These are phyloP conservation scores for Carlito syrichta DNA, from an alignment of 2,113 vertebrate genomes.

Conservation along the genomic window DNA sequence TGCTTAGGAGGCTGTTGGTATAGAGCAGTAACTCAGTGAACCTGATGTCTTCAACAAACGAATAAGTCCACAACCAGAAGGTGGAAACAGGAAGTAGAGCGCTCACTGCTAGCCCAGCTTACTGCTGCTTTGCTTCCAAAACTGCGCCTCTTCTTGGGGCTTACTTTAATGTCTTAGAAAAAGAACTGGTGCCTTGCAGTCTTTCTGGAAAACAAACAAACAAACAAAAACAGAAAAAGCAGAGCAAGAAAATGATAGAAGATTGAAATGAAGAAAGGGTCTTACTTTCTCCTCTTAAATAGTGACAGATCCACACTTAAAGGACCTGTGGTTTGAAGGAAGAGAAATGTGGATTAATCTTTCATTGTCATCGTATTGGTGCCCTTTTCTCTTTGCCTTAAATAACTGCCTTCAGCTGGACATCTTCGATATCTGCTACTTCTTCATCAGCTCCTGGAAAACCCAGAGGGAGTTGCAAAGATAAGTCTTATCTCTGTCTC, in stretches of 20 bases:
- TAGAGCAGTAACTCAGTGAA: fast-evolving
- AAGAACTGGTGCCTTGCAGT: neutral
- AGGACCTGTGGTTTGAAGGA: neutral
- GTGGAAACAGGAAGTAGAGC: fast-evolving
- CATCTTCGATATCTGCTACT: fast-evolving
- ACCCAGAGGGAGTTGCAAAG: fast-evolving
- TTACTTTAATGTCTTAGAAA: neutral
- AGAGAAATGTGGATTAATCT: neutral
- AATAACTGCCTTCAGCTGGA: neutral
- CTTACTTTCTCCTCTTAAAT: fast-evolving
- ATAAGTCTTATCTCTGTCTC: neutral
- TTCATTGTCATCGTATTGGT: fast-evolving
- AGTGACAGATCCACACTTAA: fast-evolving
- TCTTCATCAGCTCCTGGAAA: neutral
- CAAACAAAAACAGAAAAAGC: too few relatives aligned
- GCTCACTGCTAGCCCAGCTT: fast-evolving
- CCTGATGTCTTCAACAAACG: fast-evolving
- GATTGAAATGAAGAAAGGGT: neutral
- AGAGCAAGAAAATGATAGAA: neutral
- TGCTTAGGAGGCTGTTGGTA: fast-evolving
- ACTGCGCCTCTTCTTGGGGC: fast-evolving
- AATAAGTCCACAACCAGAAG: fast-evolving
- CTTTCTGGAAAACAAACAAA: too few relatives aligned
- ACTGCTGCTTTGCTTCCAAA: fast-evolving
- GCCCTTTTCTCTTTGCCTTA: neutral